phyloP scores from a whole-genome alignment of 2,797 vertebrate species.

The Chrosomus eos region DNA sequence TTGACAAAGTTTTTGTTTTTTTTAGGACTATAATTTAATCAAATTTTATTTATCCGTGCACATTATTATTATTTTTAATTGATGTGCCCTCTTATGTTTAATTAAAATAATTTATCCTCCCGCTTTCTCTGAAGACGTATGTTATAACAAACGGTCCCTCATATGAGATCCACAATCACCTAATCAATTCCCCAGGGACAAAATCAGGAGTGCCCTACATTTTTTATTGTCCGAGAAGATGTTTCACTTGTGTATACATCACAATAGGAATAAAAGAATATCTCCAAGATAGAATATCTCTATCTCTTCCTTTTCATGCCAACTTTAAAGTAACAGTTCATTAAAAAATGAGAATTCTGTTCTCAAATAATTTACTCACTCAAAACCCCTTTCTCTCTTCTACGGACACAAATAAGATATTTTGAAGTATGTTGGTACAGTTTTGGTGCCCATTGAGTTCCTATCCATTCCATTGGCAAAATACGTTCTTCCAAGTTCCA shows the following conservation, averaged over 20 bases:
- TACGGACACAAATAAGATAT: too few relatives aligned
- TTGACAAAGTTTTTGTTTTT: not conserved
- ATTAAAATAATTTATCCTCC: not conserved
- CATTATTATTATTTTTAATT: not conserved
- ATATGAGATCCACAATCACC: too few relatives aligned
- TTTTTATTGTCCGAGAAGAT: not conserved
- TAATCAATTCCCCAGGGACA: too few relatives aligned
- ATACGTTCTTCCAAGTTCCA: not conserved
- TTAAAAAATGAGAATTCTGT: not conserved
- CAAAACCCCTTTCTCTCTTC: not conserved
- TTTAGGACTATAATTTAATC: not conserved
- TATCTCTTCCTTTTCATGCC: not conserved
- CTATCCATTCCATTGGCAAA: too few relatives aligned
- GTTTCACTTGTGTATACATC: not conserved
- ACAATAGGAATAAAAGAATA: not conserved
- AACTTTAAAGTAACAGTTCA: not conserved
- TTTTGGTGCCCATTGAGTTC: too few relatives aligned
- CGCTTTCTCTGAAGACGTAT: not conserved
- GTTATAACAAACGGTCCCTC: too few relatives aligned
- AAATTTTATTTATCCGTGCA: not conserved
- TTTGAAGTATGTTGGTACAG: too few relatives aligned
- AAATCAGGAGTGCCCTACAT: too few relatives aligned
- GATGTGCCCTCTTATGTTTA: not conserved
- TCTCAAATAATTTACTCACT: not conserved
- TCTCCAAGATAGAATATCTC: too few relatives aligned